Evolutionary conservation across 2,888 invertebrate species (phyloP), one percentile per base, ranked within the genome.

Genomic region (Dasysyrphus albostriatus): DNA sequence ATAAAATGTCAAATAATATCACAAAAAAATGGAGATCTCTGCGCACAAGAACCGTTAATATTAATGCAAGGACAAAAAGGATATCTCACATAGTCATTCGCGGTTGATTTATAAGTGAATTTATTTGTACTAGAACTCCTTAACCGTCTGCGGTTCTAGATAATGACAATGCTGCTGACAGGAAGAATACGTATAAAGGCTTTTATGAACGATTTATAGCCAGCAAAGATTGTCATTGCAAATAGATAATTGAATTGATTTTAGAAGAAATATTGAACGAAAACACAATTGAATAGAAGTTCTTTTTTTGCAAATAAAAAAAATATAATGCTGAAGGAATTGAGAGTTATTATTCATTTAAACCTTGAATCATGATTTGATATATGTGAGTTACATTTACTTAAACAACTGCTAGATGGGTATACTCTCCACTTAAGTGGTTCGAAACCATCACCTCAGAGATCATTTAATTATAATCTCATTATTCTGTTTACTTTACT

Each of bases 41-140:
- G 58, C 58, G 10, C 37, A 37, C 58, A 44, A 58, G 37, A 37
- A 37, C 12, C 58, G 58, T 58, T 58, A 37, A 58, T 58, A 58
- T 58, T 58, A 58, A 58, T 37, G 37, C 58, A 37, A 58, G 37
- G 56, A 58, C n/a, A 34, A 58, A 58, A 34, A 58, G 34, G 56
- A 34, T 32, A 32, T n/a, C 10, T 42, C 19, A 16, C 19, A 37
- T n/a, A 16, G 16, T 58, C 37, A 34, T 37, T 58, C 16, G 58
- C 16, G 34, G 58, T 37, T 58, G 58, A 58, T 58, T 58, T 58
- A 58, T 58, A 58, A 10, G 12, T 19, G 58, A 37, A 58, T 37
- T 58, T 56, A 56, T 34, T 8, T 10, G 7, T 19, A 12, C 10
- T 5, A 42, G 14, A 51, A 5, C 19, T 51, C 10, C 16, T 58